phyloP scores from a whole-genome alignment of 2,113 vertebrate species.

The Chunga burmeisteri region DNA sequence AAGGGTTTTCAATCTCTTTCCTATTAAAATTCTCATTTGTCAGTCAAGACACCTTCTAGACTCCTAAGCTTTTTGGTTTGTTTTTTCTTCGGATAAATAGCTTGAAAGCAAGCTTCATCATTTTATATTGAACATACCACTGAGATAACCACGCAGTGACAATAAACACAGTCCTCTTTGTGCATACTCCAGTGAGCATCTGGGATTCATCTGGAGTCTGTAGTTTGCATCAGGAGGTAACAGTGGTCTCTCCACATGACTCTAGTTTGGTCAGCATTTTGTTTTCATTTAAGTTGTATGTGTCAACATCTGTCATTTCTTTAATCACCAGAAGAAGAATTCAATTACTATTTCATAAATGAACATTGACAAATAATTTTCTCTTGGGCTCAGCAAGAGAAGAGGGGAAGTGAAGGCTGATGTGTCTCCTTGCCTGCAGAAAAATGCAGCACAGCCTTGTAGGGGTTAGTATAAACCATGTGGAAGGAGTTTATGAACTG shows the following conservation, averaged over 20 bases:
- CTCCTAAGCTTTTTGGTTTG: neutral
- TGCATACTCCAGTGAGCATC: conserved; percentile 26
- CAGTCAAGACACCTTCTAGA: conserved; percentile 6
- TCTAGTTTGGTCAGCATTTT: conserved; percentile 43
- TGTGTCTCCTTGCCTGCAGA: neutral
- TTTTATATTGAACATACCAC: conserved; percentile 16
- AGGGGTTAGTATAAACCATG: neutral
- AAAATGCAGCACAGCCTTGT: neutral
- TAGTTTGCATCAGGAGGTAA: conserved; percentile 55
- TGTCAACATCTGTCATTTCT: conserved; percentile 57
- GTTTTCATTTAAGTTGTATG: conserved; percentile 35
- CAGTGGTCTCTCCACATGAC: conserved; percentile 23
- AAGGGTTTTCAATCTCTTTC: conserved; percentile 25
- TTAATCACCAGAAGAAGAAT: conserved; percentile 50
- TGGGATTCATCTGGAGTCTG: conserved; percentile 67
- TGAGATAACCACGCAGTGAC: conserved; percentile 56
- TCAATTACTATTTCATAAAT: conserved; percentile 56
- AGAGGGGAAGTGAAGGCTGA: neutral
- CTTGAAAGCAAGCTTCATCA: conserved; percentile 42
- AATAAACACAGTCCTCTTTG: conserved; percentile 58
- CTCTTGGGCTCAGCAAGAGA: neutral
- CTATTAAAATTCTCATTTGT: conserved; percentile 45
- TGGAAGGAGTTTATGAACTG: conserved; percentile 9
- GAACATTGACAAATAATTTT: conserved; percentile 36
- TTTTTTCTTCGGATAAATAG: conserved; percentile 23